These are phyloP conservation scores for Phalera bucephala DNA, from an alignment of 2,888 invertebrate species.

Conservation along the genomic window DNA sequence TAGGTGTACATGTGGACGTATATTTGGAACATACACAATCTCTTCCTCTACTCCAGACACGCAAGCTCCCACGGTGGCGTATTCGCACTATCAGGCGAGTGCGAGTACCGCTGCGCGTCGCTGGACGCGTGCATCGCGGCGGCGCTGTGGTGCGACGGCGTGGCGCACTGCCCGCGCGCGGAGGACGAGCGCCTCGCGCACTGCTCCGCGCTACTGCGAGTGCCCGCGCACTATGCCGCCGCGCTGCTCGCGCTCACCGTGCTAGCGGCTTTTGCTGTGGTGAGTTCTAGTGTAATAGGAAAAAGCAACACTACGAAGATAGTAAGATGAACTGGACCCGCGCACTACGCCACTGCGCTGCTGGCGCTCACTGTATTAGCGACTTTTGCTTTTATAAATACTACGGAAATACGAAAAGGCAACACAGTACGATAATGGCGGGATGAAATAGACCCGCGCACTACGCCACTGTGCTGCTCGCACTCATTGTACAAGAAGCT, in stretches of 20 bases:
- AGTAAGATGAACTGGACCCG: too few relatives aligned
- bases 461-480: too few relatives aligned
- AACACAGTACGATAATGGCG: too few relatives aligned
- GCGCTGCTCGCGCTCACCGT: slow-evolving; percentile 79
- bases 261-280: slow-evolving; percentile 76
- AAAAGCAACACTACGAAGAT: too few relatives aligned
- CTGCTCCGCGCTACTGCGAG: slow-evolving; percentile 89
- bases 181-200: slow-evolving; percentile 91
- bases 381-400: too few relatives aligned
- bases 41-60: slow-evolving; percentile 74
- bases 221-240: slow-evolving; percentile 89
- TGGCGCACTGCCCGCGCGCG: slow-evolving; percentile 90
- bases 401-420: too few relatives aligned
- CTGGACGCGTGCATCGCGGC: slow-evolving; percentile 91
- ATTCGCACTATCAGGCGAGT: slow-evolving; percentile 86
- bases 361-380: too few relatives aligned
- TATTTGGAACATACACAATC: too few relatives aligned
- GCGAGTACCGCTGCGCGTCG: slow-evolving; percentile 89
- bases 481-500: too few relatives aligned
- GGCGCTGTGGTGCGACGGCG: slow-evolving; percentile 91
- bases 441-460: too few relatives aligned
- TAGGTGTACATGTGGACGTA: too few relatives aligned
- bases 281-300: slow-evolving; percentile 56
- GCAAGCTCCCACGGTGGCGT: slow-evolving; percentile 79
- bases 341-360: too few relatives aligned